Evolutionary conservation across 2,113 vertebrate species (phyloP), one percentile per base, ranked within the genome.

Genomic region (Balaenoptera acutorostrata): DNA sequence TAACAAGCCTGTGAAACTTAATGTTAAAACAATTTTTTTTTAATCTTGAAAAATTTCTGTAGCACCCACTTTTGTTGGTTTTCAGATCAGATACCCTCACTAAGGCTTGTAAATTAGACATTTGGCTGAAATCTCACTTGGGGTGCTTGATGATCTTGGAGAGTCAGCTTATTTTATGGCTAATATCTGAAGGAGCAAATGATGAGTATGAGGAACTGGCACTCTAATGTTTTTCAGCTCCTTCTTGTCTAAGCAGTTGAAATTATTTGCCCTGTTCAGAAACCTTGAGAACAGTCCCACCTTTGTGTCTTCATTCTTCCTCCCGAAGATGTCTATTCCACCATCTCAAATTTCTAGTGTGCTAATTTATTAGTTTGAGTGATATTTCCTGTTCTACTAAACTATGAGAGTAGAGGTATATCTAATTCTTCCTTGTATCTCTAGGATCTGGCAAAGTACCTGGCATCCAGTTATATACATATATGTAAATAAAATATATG

Each of bases 61-160:
- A 88, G 55, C 31, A 82, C 3, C 49, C 3, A 59, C 6, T 88
- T 90, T 64, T 96, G 46, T 87, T 97, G 71, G 29, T 81, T 91
- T 95, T 88, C 39, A 90, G 61, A 88, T 80, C 36, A 97, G 44
- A 96, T 55, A 8, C n/a, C 80, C 61, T 95, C 41, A 49, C 20
- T 92, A 17, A 94, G 27, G 36, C 68, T 49, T 93, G 44, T 90
- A 90, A 91, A 52, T 96, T 23, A 88, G 41, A 69, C 31, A 91
- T 89, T 94, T 95, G 39, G 15, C 77, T 94, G 29, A 97, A 96
- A 90, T 93, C 36, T 95, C 63, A 61, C 39, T 95, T 87, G 39
- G 27, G 72, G n/a, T 68, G 13, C 8, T 44, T 89, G 20, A 57
- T 81, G 31, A 85, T 87, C 44, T 90, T 92, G 10, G 14, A 91